Base-by-base conservation (phyloP, 2,797 vertebrate genomes). In the Brachyalestes nurse region DNA sequence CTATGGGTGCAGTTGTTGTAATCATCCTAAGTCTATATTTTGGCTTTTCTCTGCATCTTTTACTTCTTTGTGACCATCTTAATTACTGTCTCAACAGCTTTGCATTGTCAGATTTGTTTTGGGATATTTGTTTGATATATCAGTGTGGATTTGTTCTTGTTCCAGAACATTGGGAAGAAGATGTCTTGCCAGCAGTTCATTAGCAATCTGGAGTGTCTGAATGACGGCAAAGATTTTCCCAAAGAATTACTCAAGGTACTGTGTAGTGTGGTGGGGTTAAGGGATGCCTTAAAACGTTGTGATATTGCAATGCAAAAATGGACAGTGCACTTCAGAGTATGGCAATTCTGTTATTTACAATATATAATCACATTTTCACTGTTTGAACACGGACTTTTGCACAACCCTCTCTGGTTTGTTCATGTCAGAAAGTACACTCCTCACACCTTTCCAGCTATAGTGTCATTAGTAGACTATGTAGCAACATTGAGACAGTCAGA, bases 161-260 rank as follows among this genome's bases (percentile, higher is more conserved):
- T 90, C 82, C 91, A 99, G 97, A 99, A 99, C 82, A 98, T 99
- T 82, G 97, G 97, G 80, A 99, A 99, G 90, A 99, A 98, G 92
- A 99, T 99, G 97, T 98, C 97, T 0, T 97, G 96, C 84, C 97
- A 97, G 57, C 97, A 99, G 84, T 99, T 99, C 82, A 97, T 98
- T 87, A 93, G 96, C 83, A 99, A 99, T 87, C 93, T 99, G 82
- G 97, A 98, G 7, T 95, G 97, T 19, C 93, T 99, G 85, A 97
- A 99, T 16, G 95, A 97, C 25, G 95, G 96, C 71, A 95, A 96
- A 89, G 97, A 98, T 89, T 99, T 97, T 87, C 92, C 97, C 65
- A 99, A 99, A 94, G 97, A 99, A 74, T 88, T 97, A 82, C 89
- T 99, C 89, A 99, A 98, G 97, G 97, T 99, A 96, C 75, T 28